Base-by-base conservation (phyloP, 2,113 vertebrate genomes). In the Lophotis ruficrista region DNA sequence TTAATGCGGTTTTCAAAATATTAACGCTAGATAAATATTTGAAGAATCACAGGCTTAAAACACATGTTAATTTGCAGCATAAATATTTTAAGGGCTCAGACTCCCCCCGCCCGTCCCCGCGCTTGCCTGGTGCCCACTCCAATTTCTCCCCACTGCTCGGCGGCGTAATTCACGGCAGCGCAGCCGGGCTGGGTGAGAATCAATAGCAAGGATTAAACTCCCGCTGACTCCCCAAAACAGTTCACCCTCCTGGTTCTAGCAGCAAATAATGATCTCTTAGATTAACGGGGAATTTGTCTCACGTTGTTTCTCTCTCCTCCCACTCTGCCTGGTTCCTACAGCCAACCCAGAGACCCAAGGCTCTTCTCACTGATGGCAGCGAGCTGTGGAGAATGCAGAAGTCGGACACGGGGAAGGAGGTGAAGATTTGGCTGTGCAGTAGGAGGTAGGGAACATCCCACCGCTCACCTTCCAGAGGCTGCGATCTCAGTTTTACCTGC, bases 11-110 rank as follows among this genome's bases (percentile, higher is more conserved):
- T 96, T 88, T 72, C 76, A 47, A 88, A 47, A 87, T 83, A 94
- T 90, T 90, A 95, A 68, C 13, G 28, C 87, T 90, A 31, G 56
- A 64, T 73, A 92, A 88, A 94, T 89, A 84, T 93, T 94, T 94
- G 91, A 92, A 94, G 87, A 87, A 73, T 66, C 82, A 2, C 33
- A 41, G 76, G 53, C 81, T 94, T 92, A 66, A 89, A 87, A 72
- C 69, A 70, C 50, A 7, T 30, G 81, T 38, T 91, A 68, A 66
- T 97, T 91, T 85, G 68, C 33, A 43, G 82, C 43, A 62, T 80
- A 56, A 89, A 95, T 94, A 80, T 90, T 96, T 93, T 35, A 83
- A 90, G 45, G 84, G 45, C 2, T 2, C 5, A 12, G 61, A 51
- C 53, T 65, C 87, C 60, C 80, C 57, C 58, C 64, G 83, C 89